Base-by-base conservation (phyloP, 2,113 vertebrate genomes). In the Junco hyemalis region DNA sequence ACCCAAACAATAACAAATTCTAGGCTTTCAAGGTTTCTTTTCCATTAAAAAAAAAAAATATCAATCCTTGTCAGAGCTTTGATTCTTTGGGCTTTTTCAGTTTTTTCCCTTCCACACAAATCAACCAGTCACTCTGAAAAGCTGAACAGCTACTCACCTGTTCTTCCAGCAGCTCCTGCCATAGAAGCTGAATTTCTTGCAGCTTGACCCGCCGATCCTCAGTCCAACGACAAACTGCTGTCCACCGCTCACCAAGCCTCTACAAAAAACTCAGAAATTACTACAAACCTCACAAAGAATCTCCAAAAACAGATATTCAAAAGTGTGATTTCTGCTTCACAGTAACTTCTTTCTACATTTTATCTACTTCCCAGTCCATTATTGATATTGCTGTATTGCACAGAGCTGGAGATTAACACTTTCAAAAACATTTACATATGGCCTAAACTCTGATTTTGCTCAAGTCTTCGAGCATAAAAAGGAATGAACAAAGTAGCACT, bases 191-290 rank as follows among this genome's bases (percentile, higher is more conserved):
- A 86, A 98, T 97, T 73, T 99, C 98, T 92, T 99, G 99, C 63
- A 99, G 93, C 91, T 98, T 98, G 45, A 97, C 97, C 97, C 99
- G 98, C 29, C 98, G 97, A 69, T 99, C 99, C 84, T 99, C 99
- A 6, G 99, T 99, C 99, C 99, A 99, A 28, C 98, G 99, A 92
- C 99, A 99, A 92, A 99, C 99, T 1, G 99, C 99, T 11, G 99
- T 99, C 99, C 99, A 99, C 29, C 99, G 98, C 78, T 99, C 99
- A 3, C 99, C 99, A n/a, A 99, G 97, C 73, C 98, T 98, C 99
- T 99, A 88, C 57, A 60, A 81, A 65, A 71, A 2, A 22, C 26
- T 28, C 24, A 24, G 42, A 24, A 93, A 47, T 2, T 0, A 44
- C 50, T 53, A 47, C 0, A 0, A 50, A 36, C 26, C 21, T 47